These are phyloP conservation scores for Rhinoptilus africanus DNA, from an alignment of 2,113 vertebrate species.

Conservation along the genomic window DNA sequence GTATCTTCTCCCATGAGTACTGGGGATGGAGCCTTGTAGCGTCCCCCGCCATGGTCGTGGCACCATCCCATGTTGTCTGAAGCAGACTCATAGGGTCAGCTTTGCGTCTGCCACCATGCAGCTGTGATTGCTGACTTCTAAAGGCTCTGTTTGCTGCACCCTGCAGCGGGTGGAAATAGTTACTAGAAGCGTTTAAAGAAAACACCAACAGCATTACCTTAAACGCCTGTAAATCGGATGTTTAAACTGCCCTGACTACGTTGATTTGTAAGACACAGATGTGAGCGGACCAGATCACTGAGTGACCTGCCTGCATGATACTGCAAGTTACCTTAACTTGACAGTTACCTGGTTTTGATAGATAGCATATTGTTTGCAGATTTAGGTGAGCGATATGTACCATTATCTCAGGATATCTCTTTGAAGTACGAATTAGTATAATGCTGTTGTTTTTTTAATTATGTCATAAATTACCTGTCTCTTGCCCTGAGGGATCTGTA, in stretches of 20 bases:
- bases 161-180: neutral
- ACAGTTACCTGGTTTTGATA: neutral
- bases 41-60: neutral
- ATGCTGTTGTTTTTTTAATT: slow-evolving; percentile 25
- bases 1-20: neutral
- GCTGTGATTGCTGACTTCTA: neutral
- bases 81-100: neutral
- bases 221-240: neutral
- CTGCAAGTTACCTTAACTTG: neutral
- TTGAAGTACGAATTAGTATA: slow-evolving; percentile 29
- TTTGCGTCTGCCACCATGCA: accelerated
- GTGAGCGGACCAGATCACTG: neutral
- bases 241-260: neutral
- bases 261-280: neutral
- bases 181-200: neutral
- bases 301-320: neutral
- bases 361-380: neutral
- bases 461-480: slow-evolving; percentile 24
- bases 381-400: neutral
- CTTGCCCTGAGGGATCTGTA: neutral
- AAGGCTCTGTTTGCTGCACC: neutral
- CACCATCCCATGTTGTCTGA: neutral
- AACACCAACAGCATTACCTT: neutral
- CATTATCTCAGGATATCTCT: slow-evolving; percentile 20
- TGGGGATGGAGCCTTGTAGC: neutral